Evolutionary conservation across 2,113 vertebrate species (phyloP).

Genomic region (Aegypius monachus): DNA sequence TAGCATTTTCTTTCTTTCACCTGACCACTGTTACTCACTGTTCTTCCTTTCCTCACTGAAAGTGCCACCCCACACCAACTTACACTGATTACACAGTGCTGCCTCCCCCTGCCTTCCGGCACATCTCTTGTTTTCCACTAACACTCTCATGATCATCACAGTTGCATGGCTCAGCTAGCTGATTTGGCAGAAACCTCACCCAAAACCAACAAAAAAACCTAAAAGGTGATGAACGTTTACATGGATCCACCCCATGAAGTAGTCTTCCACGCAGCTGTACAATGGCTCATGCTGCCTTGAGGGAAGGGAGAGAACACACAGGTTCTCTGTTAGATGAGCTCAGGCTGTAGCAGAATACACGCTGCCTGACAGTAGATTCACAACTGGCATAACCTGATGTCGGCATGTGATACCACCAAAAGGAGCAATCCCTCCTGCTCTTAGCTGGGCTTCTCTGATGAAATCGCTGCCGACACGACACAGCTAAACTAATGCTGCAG

Average conservation of each 20-base stretch:
- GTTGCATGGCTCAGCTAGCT: not conserved
- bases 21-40: not conserved
- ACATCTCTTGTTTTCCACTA: not conserved
- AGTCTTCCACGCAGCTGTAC: fast-evolving
- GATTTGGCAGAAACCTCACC: not conserved
- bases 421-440: not conserved
- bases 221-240: not conserved
- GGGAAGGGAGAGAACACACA: not conserved
- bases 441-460: not conserved
- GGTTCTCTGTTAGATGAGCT: not conserved
- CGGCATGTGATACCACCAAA: not conserved
- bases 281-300: fast-evolving
- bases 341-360: fast-evolving
- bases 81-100: not conserved
- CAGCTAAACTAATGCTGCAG: not conserved
- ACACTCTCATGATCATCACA: not conserved
- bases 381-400: no score
- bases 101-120: not conserved
- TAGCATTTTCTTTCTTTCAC: not conserved
- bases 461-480: fast-evolving
- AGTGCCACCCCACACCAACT: not conserved
- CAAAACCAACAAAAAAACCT: not conserved
- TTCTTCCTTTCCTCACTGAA: not conserved
- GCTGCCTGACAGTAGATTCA: fast-evolving
- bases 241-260: not conserved